Evolutionary conservation across 2,888 invertebrate species (phyloP).

Genomic region (Pristionchus japonicus): DNA sequence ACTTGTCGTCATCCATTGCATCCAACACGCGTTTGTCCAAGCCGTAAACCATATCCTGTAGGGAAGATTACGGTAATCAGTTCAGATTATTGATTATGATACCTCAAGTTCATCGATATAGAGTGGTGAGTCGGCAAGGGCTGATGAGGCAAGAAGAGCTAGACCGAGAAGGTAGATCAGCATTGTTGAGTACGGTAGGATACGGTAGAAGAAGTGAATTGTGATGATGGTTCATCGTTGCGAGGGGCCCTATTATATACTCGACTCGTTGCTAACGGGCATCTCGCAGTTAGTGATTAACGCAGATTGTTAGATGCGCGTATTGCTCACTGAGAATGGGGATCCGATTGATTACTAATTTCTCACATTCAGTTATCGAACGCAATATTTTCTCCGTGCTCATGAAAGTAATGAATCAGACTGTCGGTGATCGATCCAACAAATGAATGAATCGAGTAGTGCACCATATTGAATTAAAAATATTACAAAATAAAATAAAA

Average conservation of each 20-base stretch:
- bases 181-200: conserved; percentile 4
- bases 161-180: neutral
- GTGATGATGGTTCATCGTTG: too few species aligned
- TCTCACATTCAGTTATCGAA: neutral
- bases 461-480: too few species aligned
- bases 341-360: neutral
- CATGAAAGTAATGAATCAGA: too few species aligned
- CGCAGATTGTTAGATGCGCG: neutral
- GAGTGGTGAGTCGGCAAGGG: neutral
- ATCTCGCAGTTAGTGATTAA: neutral
- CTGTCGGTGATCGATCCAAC: too few species aligned
- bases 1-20: neutral
- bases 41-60: conserved; percentile 8
- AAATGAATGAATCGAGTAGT: too few species aligned
- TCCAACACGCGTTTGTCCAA: neutral
- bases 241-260: neutral
- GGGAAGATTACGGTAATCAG: neutral
- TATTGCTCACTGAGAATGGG: neutral
- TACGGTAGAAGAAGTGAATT: too few species aligned
- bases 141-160: neutral
- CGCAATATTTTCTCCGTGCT: neutral
- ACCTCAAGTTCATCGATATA: conserved; percentile 21
- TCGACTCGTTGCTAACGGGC: neutral
- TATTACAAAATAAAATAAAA: neutral
- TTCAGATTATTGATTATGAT: neutral